These are phyloP conservation scores for Falco berigora DNA, from an alignment of 2,797 vertebrate species.

Conservation along the genomic window DNA sequence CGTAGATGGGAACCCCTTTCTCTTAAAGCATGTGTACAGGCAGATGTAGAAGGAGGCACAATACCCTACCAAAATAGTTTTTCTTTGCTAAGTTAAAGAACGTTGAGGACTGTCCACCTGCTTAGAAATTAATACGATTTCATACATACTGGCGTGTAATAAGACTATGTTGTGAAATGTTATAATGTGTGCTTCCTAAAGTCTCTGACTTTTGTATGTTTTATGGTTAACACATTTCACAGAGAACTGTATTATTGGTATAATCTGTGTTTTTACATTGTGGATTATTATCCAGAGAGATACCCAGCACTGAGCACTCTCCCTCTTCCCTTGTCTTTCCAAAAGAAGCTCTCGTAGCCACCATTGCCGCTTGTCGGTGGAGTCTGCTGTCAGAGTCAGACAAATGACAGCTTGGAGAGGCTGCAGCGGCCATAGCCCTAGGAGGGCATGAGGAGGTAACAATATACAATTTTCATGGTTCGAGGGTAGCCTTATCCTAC, in stretches of 20 bases:
- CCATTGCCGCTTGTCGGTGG: not conserved
- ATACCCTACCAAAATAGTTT: not conserved
- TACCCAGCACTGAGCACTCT: not conserved
- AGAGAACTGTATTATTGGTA: not conserved
- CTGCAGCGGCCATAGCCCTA: constrained; percentile 61
- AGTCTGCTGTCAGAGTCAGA: constrained; percentile 51
- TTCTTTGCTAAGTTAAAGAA: not conserved
- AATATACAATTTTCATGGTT: constrained; percentile 73
- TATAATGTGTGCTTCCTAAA: not conserved
- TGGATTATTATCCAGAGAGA: not conserved
- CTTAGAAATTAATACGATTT: not conserved
- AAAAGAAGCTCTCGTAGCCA: not conserved
- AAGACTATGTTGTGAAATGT: not conserved
- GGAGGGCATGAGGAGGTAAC: constrained; percentile 70
- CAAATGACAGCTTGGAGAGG: constrained; percentile 64
- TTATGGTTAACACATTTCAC: not conserved
- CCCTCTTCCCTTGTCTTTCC: not conserved
- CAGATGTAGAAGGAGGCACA: not conserved
- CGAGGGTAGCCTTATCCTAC: constrained; percentile 71
- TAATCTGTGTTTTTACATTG: not conserved
- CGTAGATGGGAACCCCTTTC: not conserved
- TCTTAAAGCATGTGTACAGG: not conserved
- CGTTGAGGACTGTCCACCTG: not conserved
- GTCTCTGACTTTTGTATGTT: not conserved
- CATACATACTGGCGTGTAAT: not conserved